These are phyloP conservation scores for Torymus tubicola DNA, from an alignment of 2,888 invertebrate genomes.

Conservation along the genomic window DNA sequence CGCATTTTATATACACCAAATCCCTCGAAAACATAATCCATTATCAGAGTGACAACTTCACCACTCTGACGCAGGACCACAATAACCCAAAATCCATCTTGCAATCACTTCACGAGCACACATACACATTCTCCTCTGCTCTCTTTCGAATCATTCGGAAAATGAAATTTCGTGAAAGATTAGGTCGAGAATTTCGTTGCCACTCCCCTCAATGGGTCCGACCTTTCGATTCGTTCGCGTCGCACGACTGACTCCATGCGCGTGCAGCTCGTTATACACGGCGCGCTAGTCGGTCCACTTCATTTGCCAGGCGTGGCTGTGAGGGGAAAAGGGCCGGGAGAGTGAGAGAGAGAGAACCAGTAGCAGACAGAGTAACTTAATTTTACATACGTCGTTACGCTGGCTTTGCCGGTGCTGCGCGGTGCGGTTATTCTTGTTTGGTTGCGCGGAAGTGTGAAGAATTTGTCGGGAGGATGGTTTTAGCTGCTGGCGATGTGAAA, in stretches of 20 bases:
- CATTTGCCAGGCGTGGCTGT: conserved; percentile 3
- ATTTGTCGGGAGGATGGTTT: neutral
- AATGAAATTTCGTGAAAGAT: conserved; percentile 12
- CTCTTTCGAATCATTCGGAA: neutral
- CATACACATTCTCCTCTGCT: too few relatives aligned
- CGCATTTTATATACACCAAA: too few relatives aligned
- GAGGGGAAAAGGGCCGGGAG: conserved; percentile 41
- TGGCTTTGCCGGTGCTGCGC: neutral
- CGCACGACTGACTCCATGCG: neutral
- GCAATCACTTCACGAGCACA: too few relatives aligned
- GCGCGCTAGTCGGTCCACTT: neutral
- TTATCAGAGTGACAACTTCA: too few relatives aligned
- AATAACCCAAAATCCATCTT: too few relatives aligned
- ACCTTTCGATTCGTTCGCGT: too few relatives aligned
- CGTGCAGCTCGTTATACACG: conserved; percentile 1
- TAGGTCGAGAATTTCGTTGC: conserved; percentile 7
- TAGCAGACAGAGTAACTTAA: conserved; percentile 43
- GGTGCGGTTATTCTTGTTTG: conserved; percentile 9
- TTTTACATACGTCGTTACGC: conserved; percentile 60
- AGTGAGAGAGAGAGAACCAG: too few relatives aligned
- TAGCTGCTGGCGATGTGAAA: neutral
- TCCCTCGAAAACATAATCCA: too few relatives aligned
- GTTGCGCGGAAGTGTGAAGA: neutral
- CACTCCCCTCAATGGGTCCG: neutral
- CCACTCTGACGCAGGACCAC: too few relatives aligned